Percentiles rank a stretch among this genome's conserved stretches.
These are phyloP conservation scores for Cataglyphis cursor DNA, from an alignment of 2,888 invertebrate species.

Conservation along the genomic window DNA sequence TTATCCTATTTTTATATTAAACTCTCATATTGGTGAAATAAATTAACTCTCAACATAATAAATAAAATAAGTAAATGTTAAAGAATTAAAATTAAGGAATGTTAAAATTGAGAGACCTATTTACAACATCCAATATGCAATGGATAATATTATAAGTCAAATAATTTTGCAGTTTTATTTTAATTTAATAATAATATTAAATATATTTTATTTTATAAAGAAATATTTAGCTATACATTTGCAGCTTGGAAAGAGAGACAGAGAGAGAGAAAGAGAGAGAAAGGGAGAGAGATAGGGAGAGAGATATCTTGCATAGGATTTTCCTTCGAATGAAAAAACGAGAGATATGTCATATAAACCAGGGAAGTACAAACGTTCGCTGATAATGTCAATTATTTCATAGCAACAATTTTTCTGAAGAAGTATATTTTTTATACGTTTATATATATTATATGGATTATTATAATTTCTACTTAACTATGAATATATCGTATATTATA, in stretches of 20 bases:
- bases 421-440: background rate
- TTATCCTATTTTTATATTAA: background rate
- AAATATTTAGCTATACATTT: conserved; percentile 7
- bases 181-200: background rate
- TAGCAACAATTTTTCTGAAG: background rate
- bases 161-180: background rate
- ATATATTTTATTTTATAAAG: background rate
- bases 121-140: background rate
- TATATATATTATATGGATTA: background rate
- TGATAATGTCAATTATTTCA: background rate
- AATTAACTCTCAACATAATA: background rate
- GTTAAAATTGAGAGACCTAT: background rate
- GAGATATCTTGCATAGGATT: background rate
- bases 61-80: background rate
- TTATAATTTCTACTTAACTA: background rate
- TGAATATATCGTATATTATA: background rate
- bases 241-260: background rate
- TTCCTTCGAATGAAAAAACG: background rate
- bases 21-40: background rate
- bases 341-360: background rate
- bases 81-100: background rate
- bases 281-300: too few relatives aligned
- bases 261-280: too few relatives aligned
- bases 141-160: background rate
- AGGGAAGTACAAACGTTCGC: background rate